Percentiles rank a stretch among this genome's conserved stretches.
Evolutionary conservation across 1,140 invertebrate species (phyloP).

Genomic region (Charaxes varanes): DNA sequence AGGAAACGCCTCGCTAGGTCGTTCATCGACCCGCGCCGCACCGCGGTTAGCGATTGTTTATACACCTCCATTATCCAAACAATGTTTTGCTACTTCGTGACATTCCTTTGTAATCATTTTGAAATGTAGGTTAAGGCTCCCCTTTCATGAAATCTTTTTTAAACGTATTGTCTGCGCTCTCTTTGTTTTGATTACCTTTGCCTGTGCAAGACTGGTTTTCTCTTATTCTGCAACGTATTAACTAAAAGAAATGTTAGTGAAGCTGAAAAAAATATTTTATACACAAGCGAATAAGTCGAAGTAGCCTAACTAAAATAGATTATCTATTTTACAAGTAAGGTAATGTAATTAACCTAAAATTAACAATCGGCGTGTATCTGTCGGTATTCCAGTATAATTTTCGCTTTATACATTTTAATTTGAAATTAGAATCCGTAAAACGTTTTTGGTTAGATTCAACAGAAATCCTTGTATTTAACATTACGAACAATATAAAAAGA

Average conservation of each 20-base stretch:
- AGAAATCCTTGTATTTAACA: no score
- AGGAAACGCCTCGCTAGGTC: conserved; percentile 53
- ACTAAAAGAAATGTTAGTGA: not conserved
- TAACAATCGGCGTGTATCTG: no score
- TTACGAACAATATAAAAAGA: no score
- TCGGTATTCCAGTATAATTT: no score
- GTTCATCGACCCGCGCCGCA: conserved; percentile 59
- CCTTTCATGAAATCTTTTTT: conserved; percentile 19
- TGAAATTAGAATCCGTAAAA: no score
- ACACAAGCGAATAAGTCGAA: no score
- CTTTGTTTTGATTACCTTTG: conserved; percentile 13
- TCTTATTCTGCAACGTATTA: conserved; percentile 6
- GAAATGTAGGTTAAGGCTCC: conserved; percentile 62
- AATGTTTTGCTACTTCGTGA: conserved; percentile 61
- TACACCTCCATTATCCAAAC: conserved; percentile 61
- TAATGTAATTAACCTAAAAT: no score
- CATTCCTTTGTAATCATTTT: conserved; percentile 66
- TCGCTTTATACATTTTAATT: no score
- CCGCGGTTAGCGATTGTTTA: conserved; percentile 56
- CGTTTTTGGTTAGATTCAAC: no score
- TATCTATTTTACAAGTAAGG: no score
- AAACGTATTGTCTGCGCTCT: conserved; percentile 22
- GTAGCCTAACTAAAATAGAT: no score
- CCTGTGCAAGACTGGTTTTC: not conserved
- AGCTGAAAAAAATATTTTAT: no score